phyloP scores from a whole-genome alignment of 2,113 vertebrate species.

The Oreochromis aureus region DNA sequence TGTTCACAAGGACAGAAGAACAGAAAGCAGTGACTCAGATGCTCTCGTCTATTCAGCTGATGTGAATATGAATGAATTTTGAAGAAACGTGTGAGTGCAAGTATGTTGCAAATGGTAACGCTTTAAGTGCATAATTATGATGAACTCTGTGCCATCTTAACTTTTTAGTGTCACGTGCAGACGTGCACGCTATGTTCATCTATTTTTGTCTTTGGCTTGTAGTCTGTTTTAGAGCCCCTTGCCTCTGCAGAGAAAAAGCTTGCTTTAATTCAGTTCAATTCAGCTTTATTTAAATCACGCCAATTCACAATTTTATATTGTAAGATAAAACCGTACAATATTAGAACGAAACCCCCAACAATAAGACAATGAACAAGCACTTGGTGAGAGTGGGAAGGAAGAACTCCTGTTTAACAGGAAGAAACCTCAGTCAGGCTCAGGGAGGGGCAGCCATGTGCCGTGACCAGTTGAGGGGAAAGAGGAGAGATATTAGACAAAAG shows the following conservation, averaged over 20 bases:
- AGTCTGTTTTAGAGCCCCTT: not conserved
- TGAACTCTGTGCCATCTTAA: not conserved
- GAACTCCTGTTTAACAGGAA: not conserved
- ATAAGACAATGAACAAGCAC: not conserved
- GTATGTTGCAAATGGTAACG: not conserved
- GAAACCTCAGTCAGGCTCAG: not conserved
- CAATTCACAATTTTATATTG: not conserved
- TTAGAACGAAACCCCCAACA: not conserved
- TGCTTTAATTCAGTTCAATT: not conserved
- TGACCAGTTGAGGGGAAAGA: rapidly evolving
- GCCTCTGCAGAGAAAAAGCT: not conserved
- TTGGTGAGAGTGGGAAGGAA: not conserved
- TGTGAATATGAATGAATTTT: not conserved
- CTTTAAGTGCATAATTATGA: not conserved
- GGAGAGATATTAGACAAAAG: not conserved
- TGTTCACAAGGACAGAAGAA: not conserved
- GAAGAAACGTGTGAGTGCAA: not conserved
- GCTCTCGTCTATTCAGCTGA: not conserved
- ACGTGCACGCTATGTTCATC: not conserved
- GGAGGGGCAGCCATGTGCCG: not conserved
- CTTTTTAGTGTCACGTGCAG: not conserved
- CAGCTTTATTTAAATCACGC: not conserved
- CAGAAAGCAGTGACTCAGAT: conserved; percentile 11
- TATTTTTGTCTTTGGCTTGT: not conserved
- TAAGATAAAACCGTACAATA: not conserved